Base-by-base conservation (phyloP, 92 coral and sea anemone genomes). In the Pocillopora meandrina region DNA sequence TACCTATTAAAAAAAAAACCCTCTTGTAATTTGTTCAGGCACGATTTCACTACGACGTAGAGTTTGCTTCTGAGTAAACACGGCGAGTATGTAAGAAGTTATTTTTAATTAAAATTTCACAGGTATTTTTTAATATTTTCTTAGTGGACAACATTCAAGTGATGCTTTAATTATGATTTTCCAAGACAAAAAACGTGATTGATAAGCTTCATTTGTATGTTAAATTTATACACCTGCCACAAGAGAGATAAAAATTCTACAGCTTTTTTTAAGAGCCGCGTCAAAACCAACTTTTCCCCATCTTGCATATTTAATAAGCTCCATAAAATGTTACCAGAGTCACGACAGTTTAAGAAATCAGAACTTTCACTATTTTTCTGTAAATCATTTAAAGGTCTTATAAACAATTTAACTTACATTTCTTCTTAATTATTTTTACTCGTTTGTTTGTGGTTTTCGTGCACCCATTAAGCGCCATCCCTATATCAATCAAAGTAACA, bases 121-220 rank as follows among this genome's bases (percentile, higher is more conserved):
- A 1, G 65, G 17, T 65, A 12, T 21, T 64, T 64, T 12, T 65
- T 36, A 35, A 42, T 52, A 65, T 52, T 79, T 79, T 61, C 17
- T 23, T 19, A 67, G 75, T 21, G 63, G 68, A 18, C 75, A 26
- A 80, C 16, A 56, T 71, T 70, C 19, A 56, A 68, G 42, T 23
- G 16, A 71, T 70, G 31, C 16, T 60, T 26, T 42, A 42, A 42
- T 42, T 14, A 13, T 81, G 11, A 6, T 52, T 65, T 47, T 68
- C 31, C 4, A n/a, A 61, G 11, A 59, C 33, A 67, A 69, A 61
- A 78, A 6, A 72, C 42, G 19, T 68, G 75, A 56, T 67, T 68
- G 75, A 67, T 67, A 56, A 52, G 36, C 10, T 62, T 66, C 83
- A 65, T 79, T 79, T 65, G 83, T 65, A 49, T 79, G 65, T 80